phyloP scores from a whole-genome alignment of 2,888 invertebrate species.

The Aproaerema taeniolella region DNA sequence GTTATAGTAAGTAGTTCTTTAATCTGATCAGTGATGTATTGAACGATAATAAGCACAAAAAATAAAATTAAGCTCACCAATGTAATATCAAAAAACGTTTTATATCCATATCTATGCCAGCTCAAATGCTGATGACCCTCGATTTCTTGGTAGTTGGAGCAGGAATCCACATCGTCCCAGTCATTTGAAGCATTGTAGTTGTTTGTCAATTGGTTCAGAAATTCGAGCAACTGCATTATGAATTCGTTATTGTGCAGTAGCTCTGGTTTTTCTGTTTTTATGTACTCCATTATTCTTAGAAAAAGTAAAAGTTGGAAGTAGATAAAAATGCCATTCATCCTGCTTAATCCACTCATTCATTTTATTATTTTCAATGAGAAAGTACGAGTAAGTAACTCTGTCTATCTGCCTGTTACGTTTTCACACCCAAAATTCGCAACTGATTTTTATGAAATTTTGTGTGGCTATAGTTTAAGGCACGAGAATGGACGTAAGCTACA shows the following conservation, averaged over 20 bases:
- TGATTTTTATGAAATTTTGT: too few species aligned
- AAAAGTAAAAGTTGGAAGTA: too few species aligned
- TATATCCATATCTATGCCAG: constrained; percentile 44
- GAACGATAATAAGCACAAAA: too few species aligned
- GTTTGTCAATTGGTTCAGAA: constrained; percentile 34
- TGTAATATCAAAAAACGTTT: constrained; percentile 44
- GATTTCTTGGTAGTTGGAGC: constrained; percentile 31
- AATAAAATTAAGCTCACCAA: constrained; percentile 31
- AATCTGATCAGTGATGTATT: neutral
- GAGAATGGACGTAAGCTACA: too few species aligned
- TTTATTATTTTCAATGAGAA: too few species aligned
- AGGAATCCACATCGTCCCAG: constrained; percentile 45
- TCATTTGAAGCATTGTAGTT: constrained; percentile 41
- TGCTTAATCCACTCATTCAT: too few species aligned
- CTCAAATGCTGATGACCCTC: constrained; percentile 41
- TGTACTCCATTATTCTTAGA: constrained; percentile 35
- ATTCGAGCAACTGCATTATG: constrained; percentile 31
- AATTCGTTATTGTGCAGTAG: constrained; percentile 34
- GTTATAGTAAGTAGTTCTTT: neutral
- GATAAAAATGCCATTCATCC: too few species aligned
- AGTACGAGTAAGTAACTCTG: too few species aligned
- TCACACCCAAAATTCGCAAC: too few species aligned
- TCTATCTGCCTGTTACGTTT: too few species aligned
- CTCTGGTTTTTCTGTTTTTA: constrained; percentile 29
- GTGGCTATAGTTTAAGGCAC: too few species aligned